Evolutionary conservation across 1,140 invertebrate genomes (phyloP), one percentile per base, ranked within the genome.

Genomic region (Stenopsyche tienmushanensis): DNA sequence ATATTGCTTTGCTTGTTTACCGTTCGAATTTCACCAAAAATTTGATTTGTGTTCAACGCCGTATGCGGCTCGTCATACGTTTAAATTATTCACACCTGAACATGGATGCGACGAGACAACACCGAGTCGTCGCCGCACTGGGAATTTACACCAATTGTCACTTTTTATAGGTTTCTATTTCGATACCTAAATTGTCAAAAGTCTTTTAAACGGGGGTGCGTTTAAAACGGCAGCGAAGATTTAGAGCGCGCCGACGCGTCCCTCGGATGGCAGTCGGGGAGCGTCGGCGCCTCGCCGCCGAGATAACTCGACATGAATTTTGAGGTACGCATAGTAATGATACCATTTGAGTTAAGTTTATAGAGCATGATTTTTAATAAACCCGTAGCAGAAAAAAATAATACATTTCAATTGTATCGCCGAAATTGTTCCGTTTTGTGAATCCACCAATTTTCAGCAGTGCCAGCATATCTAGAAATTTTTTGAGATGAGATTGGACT

Each of bases 401-500:
- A 65, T 49, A 57, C 24, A 34, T 34, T 58, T 65, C 52, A 29
- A 29, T 59, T 65, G 49, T 59, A 59, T 59, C 57, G 64, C 64
- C 64, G 45, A 59, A 65, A 42, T 24, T 59, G 20, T 53, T 41
- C 25, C 17, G 10, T 18, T 44, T 60, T 17, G 25, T 21, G 25
- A 45, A 45, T 65, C 41, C 44, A 39, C 23, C 25, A 52, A 52
- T 59, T 59, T 65, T 65, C 45, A 65, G 49, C 45, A 58, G 45
- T 65, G 64, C 64, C 64, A 65, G 57, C 44, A 47, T 58, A 59
- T 60, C 54, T 65, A 45, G 52, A 52, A 52, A 52, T 57, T 65
- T 26, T 42, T 39, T 52, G 64, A 65, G 64, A 65, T 65, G 64
- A 65, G 64, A 60, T 65, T 65, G 49, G 34, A 64, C 26, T 63